phyloP scores from a whole-genome alignment of 2,888 invertebrate genomes.

The Eumerus sabulonum region DNA sequence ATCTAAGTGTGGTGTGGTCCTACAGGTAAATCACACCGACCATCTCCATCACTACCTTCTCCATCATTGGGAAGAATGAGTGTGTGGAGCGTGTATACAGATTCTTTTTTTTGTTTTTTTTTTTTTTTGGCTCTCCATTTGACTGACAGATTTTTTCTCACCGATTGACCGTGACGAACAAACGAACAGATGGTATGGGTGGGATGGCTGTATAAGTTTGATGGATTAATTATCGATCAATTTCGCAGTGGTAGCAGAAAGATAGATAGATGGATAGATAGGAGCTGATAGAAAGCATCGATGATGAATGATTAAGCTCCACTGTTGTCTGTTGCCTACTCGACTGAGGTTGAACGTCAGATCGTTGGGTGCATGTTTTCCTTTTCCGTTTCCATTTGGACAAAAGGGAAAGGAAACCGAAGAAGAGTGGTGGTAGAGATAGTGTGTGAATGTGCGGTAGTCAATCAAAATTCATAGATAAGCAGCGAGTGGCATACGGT shows the following conservation, averaged over 20 bases:
- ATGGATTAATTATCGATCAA: constrained; percentile 69
- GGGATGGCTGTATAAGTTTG: constrained; percentile 52
- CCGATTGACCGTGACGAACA: neutral
- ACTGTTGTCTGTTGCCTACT: constrained; percentile 9
- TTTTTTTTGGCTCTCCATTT: constrained; percentile 1
- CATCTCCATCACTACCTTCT: neutral
- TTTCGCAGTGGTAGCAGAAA: constrained; percentile 43
- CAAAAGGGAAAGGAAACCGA: too few species aligned
- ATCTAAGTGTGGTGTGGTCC: constrained; percentile 29
- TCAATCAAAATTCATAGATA: constrained; percentile 67
- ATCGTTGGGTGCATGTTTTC: constrained; percentile 33
- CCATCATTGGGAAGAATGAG: neutral
- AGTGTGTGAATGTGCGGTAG: constrained; percentile 63
- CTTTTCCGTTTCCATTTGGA: constrained; percentile 7
- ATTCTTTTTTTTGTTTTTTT: constrained; percentile 7
- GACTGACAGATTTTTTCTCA: constrained; percentile 40
- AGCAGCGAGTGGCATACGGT: constrained; percentile 23
- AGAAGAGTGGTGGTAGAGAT: constrained; percentile 23
- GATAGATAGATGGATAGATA: constrained; percentile 43
- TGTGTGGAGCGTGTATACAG: neutral
- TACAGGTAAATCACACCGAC: constrained; percentile 55
- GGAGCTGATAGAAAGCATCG: constrained; percentile 47
- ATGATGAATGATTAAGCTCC: constrained; percentile 68
- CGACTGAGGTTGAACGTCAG: constrained; percentile 16
- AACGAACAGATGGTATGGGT: neutral